A percentile compares a stretch with the other conserved stretches of the same genome.
Evolutionary conservation across 2,888 invertebrate genomes (phyloP).

Genomic region (Diaprepes abbreviatus): DNA sequence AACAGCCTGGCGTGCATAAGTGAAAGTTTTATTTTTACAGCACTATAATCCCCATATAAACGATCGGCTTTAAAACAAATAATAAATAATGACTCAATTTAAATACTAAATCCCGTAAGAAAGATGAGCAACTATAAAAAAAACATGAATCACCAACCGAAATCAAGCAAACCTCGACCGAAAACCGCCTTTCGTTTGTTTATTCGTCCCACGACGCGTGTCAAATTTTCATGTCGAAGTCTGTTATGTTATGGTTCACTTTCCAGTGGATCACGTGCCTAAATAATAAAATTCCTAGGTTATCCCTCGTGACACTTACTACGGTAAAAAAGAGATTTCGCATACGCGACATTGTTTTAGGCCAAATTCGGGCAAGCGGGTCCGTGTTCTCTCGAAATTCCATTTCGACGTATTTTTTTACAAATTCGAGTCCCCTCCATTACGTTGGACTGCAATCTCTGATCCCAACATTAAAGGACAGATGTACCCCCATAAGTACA

Average conservation of each 20-base stretch:
- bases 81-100: slow-evolving; percentile 5
- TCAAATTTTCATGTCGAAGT: slow-evolving; percentile 17
- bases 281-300: slow-evolving; percentile 44
- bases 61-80: slow-evolving; percentile 12
- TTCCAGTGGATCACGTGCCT: slow-evolving; percentile 15
- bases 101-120: slow-evolving; percentile 11
- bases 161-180: neutral
- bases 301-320: slow-evolving; percentile 42
- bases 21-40: slow-evolving; percentile 1
- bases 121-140: slow-evolving; percentile 12
- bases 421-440: too few relatives aligned
- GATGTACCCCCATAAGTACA: too few relatives aligned
- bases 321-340: slow-evolving; percentile 33
- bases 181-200: slow-evolving; percentile 39
- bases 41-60: neutral
- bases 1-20: neutral
- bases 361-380: too few relatives aligned
- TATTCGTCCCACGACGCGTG: slow-evolving; percentile 39
- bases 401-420: too few relatives aligned
- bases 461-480: too few relatives aligned
- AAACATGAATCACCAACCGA: slow-evolving; percentile 33
- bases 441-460: too few relatives aligned
- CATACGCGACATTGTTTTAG: neutral
- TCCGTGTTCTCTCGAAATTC: too few relatives aligned
- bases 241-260: slow-evolving; percentile 24